Base-by-base conservation (phyloP, 2,797 vertebrate genomes). In the Gymnothorax reevesii region DNA sequence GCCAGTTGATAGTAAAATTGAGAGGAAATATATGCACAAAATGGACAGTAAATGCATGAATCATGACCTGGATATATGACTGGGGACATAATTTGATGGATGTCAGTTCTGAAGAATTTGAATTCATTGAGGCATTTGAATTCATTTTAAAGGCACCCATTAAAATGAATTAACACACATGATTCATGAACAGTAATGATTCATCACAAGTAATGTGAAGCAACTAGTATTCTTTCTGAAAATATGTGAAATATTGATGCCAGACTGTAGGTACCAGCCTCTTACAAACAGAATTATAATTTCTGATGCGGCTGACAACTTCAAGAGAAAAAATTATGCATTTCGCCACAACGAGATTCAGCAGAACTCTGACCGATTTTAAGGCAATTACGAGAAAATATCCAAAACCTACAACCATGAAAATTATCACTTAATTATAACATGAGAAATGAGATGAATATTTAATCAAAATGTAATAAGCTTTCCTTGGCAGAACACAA, bases 201-300 rank as follows among this genome's bases (percentile, higher is more conserved):
- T 79, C 22, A 79, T 52, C 42, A 52, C 1, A 79, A 52, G 12
- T 42, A 15, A 77, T 49, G 73, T 6, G 6, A 66, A 25, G 64
- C 25, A 66, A 66, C 22, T n/a, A 66, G 64, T 1, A 66, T n/a
- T 66, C 9, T 66, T 33, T 15, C 10, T 15, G 12, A 42, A 42
- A 73, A 73, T 33, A 33, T 17, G 42, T 12, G 71, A 73, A 77
- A 77, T 77, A 77, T 77, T 77, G 52, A 77, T 77, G 52, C 33
- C 42, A 33, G 2, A 42, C 71, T 42, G 33, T 12, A 27, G 33
- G 33, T 27, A 22, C 22, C 22, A 7, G 64, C 25, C 7, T 73
- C 9, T 73, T 15, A 73, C 27, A 27, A 73, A 73, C 27, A 73
- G 27, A 73, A 73, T 73, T 12, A 73, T 73, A 73, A 33, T 15